Conservation (phyloP, 2,113 vertebrate genomes). For the Naja naja region DNA sequence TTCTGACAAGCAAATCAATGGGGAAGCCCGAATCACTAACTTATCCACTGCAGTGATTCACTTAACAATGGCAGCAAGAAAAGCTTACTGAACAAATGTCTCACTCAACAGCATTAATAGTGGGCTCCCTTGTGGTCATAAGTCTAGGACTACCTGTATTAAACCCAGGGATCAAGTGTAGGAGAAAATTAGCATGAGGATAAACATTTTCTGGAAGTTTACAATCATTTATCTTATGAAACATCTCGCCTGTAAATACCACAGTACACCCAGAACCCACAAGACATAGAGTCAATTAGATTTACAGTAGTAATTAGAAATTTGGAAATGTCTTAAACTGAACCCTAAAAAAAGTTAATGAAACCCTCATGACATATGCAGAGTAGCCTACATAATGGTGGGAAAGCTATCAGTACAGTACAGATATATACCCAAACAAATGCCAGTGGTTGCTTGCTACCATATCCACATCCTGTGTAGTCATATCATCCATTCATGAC, state of each 20-base stretch:
- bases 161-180: slow-evolving; percentile 44
- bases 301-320: slow-evolving; percentile 42
- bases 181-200: slow-evolving; percentile 34
- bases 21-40: too few relatives aligned
- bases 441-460: not conserved
- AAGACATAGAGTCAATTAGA: slow-evolving; percentile 13
- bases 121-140: too few relatives aligned
- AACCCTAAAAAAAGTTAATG: not conserved
- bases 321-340: not conserved
- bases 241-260: not conserved
- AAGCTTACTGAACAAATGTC: too few relatives aligned
- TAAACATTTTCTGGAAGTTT: not conserved
- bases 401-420: not conserved
- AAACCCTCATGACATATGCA: not conserved
- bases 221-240: not conserved
- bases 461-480: not conserved
- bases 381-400: too few relatives aligned
- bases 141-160: too few relatives aligned
- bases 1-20: too few relatives aligned
- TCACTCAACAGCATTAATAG: too few relatives aligned
- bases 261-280: not conserved
- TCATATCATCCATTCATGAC: not conserved
- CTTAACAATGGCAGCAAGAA: too few relatives aligned
- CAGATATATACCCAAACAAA: not conserved
- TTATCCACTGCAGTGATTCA: too few relatives aligned